Conservation (phyloP, 30 jellyfish, hydroid and myxozoan species). For the Haliclystus octoradiatus region DNA sequence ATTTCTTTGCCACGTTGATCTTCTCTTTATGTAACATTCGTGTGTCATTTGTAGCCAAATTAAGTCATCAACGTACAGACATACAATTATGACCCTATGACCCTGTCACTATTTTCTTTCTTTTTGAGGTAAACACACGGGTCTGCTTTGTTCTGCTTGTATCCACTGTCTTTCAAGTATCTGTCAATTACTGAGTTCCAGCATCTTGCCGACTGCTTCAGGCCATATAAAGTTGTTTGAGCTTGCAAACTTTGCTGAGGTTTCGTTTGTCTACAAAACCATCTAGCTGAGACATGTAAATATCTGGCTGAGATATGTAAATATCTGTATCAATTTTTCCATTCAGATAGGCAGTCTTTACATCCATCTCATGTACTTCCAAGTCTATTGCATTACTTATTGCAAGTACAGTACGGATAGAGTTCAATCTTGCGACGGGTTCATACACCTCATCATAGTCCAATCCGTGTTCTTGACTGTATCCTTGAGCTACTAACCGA, state of each 20-base stretch:
- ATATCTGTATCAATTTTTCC: slow-evolving; percentile 41
- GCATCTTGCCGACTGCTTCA: too few species aligned
- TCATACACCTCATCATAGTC: too few species aligned
- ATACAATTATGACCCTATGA: too few species aligned
- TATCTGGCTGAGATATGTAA: slow-evolving; percentile 50
- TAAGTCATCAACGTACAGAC: slow-evolving; percentile 23
- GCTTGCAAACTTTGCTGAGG: slow-evolving; percentile 31
- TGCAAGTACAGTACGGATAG: too few species aligned
- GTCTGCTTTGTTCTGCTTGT: slow-evolving; percentile 32
- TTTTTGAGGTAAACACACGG: slow-evolving; percentile 32
- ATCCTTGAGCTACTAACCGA: too few species aligned
- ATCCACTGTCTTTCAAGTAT: slow-evolving; percentile 22
- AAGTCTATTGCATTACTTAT: too few species aligned
- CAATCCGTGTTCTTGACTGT: too few species aligned
- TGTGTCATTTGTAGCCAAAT: slow-evolving; percentile 16
- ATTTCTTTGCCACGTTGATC: slow-evolving; percentile 2
- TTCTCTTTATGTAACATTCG: slow-evolving; percentile 8
- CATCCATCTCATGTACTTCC: too few species aligned
- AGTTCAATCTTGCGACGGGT: too few species aligned
- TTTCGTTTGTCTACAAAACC: slow-evolving; percentile 24
- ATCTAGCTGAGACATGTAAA: too few species aligned
- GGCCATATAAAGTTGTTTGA: slow-evolving; percentile 18
- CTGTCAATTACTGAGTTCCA: slow-evolving; percentile 38
- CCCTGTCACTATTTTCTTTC: slow-evolving; percentile 1
- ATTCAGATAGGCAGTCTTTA: slow-evolving; percentile 31